Base-by-base conservation (phyloP, 2,797 vertebrate species). In the Chrysocyon brachyurus region DNA sequence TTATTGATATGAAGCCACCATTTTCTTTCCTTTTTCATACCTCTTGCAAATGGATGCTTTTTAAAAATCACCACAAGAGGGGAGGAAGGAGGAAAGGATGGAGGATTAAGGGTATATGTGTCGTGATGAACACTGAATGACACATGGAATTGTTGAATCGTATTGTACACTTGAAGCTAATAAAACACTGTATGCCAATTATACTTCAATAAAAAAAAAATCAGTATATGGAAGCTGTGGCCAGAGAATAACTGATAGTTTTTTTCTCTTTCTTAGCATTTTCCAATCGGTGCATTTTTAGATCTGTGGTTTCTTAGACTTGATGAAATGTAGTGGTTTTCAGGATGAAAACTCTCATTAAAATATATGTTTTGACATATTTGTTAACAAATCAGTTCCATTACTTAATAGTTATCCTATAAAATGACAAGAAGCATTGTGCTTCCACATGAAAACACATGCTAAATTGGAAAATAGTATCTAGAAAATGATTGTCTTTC, bases 351-450 rank as follows among this genome's bases (percentile, higher is more conserved):
- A 26, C 22, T 46, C 36, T 63, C 40, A 91, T 72, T 96, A 95
- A 85, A 86, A 93, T 54, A 88, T 22, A 59, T 72, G 33, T 85
- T 96, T 91, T 96, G 49, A 68, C 79, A 85, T 66, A 72, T 91
- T 85, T 89, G 68, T 83, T 89, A 88, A 94, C 54, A 83, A 89
- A 52, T 86, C 56, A 89, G 28, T 63, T 91, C 66, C 40, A 68
- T 78, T 95, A 89, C 31, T 92, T 94, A 88, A 72, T 24, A 85
- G 40, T 93, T 49, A 70, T 19, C 26, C 31, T 72, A 57, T 24
- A 73, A 95, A 96, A 90, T 78, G 82, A 70, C 33, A 88, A 91
- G 68, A 90, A 90, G 8, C 61, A 24, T 83, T 94, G 28, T 77
- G 15, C 87, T 93, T 87, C 57, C 77, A 84, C 54, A 81, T 66